These are phyloP conservation scores for Gymnocypris eckloni DNA, from an alignment of 2,797 vertebrate species.

Conservation along the genomic window DNA sequence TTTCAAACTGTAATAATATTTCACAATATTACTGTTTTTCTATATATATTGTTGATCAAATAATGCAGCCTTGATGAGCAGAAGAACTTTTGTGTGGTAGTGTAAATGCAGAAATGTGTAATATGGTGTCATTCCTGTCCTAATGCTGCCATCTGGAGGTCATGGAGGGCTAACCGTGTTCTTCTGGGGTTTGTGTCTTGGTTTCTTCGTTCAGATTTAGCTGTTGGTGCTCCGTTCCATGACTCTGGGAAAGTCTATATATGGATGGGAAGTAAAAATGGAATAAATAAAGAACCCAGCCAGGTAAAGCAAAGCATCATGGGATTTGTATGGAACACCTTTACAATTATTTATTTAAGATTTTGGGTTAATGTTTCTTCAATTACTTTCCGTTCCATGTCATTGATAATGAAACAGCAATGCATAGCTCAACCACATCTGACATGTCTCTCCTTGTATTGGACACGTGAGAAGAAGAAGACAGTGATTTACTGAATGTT, in stretches of 20 bases:
- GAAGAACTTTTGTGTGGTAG: neutral
- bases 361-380: neutral
- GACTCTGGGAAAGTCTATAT: conserved; percentile 88
- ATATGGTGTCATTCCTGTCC: neutral
- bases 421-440: neutral
- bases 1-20: neutral
- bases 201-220: conserved; percentile 81
- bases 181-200: neutral
- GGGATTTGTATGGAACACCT: neutral
- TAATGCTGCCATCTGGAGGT: conserved; percentile 68
- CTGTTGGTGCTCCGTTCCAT: conserved; percentile 94
- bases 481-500: neutral
- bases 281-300: conserved; percentile 76
- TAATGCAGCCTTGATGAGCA: neutral
- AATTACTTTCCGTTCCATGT: neutral
- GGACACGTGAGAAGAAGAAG: neutral
- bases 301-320: conserved; percentile 80
- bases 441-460: neutral
- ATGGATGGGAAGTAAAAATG: conserved; percentile 86
- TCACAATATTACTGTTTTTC: neutral
- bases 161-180: neutral
- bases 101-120: neutral
- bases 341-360: neutral
- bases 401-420: neutral
- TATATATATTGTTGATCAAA: neutral